Percentiles rank a stretch among this genome's conserved stretches.
phyloP scores from a whole-genome alignment of 2,113 vertebrate species.

The Daboia siamensis region DNA sequence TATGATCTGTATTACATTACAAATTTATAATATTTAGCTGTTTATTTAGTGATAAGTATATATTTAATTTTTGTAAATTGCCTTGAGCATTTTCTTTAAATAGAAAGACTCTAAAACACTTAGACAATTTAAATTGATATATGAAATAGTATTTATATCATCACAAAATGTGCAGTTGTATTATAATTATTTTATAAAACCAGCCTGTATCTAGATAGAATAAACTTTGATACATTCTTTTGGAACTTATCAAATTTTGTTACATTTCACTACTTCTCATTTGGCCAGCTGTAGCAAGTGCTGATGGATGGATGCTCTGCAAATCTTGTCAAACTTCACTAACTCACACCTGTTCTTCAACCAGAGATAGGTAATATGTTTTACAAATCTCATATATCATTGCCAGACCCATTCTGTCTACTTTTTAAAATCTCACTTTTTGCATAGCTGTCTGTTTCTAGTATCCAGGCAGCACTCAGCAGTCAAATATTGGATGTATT shows the following conservation, averaged over 20 bases:
- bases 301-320: constrained; percentile 14
- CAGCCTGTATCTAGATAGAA: neutral
- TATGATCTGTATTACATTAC: neutral
- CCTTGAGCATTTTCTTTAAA: neutral
- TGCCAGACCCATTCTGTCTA: neutral
- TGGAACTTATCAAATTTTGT: neutral
- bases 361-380: constrained; percentile 8
- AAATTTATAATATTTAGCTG: neutral
- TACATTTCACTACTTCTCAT: constrained; percentile 8
- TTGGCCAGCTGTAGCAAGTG: constrained; percentile 8
- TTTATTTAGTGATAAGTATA: neutral
- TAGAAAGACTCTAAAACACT: neutral
- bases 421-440: neutral
- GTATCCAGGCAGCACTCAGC: neutral
- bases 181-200: neutral
- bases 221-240: constrained; percentile 1
- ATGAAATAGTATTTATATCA: neutral
- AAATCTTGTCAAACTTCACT: constrained; percentile 19
- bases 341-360: constrained; percentile 19
- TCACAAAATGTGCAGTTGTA: neutral
- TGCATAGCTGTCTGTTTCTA: neutral
- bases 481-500: neutral
- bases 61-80: neutral
- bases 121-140: neutral
- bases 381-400: constrained; percentile 4